Percentiles rank a stretch among this genome's conserved stretches.
phyloP scores from a whole-genome alignment of 2,113 vertebrate genomes.

The Semnornis frantzii region DNA sequence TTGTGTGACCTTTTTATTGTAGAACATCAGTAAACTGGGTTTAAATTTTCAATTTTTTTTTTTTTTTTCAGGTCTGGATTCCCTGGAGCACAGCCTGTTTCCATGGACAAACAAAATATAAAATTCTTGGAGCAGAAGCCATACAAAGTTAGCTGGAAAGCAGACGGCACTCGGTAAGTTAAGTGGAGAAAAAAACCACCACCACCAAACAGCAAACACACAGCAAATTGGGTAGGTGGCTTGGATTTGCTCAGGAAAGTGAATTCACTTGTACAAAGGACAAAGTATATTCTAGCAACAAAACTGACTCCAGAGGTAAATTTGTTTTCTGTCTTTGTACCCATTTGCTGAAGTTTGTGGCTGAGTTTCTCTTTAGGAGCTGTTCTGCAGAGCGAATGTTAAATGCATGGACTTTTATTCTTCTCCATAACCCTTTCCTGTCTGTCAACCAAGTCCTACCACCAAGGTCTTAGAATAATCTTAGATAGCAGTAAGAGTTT shows the following conservation, averaged over 20 bases:
- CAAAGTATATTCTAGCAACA: neutral
- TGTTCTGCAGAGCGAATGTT: neutral
- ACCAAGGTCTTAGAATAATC: neutral
- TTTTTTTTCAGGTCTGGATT: constrained; percentile 86
- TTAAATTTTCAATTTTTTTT: neutral
- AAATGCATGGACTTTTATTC: neutral
- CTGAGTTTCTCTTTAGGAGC: neutral
- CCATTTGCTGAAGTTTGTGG: neutral
- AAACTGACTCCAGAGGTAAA: neutral
- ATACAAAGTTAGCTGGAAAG: constrained; percentile 99
- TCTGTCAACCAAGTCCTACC: neutral
- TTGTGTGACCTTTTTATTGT: constrained; percentile 4
- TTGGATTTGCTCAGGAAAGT: neutral
- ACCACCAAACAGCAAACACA: neutral
- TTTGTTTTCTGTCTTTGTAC: neutral
- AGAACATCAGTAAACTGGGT: constrained; percentile 9
- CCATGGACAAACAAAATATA: constrained; percentile 97
- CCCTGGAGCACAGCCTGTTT: constrained; percentile 96
- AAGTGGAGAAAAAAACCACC: neutral
- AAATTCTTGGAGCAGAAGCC: constrained; percentile 91
- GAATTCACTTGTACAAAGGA: constrained; percentile 14
- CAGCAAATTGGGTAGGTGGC: neutral
- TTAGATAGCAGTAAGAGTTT: neutral
- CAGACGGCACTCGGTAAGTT: constrained; percentile 95
- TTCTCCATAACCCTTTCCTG: neutral